Evolutionary conservation across 1,140 invertebrate genomes (phyloP), one percentile per base, ranked within the genome.

Genomic region (Wiebesia pumilae): DNA sequence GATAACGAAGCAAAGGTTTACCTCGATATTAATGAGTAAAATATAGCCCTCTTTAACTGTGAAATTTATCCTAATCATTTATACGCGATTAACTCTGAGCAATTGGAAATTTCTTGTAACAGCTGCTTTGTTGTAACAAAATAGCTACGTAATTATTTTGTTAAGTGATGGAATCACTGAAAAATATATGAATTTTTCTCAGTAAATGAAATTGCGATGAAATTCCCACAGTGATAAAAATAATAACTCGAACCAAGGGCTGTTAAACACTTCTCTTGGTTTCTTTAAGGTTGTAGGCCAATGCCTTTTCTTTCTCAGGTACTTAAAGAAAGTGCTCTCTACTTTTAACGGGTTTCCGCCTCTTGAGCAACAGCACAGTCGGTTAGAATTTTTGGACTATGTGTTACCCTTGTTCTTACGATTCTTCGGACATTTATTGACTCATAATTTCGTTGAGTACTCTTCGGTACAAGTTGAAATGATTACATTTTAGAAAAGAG

Each of bases 281-380:
- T 83, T 77, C n/a, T 77, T 62, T 33, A 84, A 62, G n/a, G 27
- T 77, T 43, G 35, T 43, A 43, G 82, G 38, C 24, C 51, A 84
- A 79, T 35, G 35, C 38, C 43, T 79, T 33, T 73, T 21, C 69
- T 75, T 24, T 43, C 30, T 38, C 54, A 21, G 24, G 27, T 67
- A 85, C 84, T 85, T 85, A 51, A 54, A 73, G 47, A 80, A 73
- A 85, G 78, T 58, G 47, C 73, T 65, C 65, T 85, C 30, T 85
- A 85, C 77, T 80, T 40, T 85, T 80, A 85, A 51, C 77, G 67
- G 77, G 71, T 81, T 58, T 78, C 77, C 43, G 47, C 78, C 40
- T 84, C 47, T 80, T 40, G n/a, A 85, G 78, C 27, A 30, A 3
- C 51, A 40, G 67, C 30, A 16, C 51, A 79, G 54, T 75, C 33